Conservation (phyloP, 2,797 vertebrate genomes). For the Pygocentrus nattereri region DNA sequence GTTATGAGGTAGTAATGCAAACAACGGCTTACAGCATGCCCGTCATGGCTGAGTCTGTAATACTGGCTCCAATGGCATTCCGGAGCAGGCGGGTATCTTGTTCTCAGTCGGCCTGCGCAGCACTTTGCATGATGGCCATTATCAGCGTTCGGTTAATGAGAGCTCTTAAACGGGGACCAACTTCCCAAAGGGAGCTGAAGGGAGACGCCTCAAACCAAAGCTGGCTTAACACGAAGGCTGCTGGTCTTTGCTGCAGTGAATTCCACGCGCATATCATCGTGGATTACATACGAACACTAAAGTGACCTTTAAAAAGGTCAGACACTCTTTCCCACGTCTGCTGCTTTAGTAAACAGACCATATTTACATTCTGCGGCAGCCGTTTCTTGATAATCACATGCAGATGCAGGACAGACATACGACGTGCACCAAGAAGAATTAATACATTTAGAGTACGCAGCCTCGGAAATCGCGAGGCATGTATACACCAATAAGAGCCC, state of each 20-base stretch:
- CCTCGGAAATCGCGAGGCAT: not conserved
- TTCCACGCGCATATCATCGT: not conserved
- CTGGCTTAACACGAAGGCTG: not conserved
- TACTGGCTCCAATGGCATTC: conserved; percentile 59
- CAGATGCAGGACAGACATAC: not conserved
- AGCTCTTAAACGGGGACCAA: not conserved
- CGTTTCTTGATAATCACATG: not conserved
- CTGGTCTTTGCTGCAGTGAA: not conserved
- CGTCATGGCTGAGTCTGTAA: not conserved
- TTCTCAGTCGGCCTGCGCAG: conserved; percentile 62
- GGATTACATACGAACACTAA: not conserved
- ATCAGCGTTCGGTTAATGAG: not conserved
- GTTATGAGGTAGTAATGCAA: not conserved
- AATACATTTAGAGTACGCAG: not conserved
- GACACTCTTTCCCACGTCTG: not conserved
- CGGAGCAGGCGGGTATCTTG: conserved; percentile 52
- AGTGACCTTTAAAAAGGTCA: not conserved
- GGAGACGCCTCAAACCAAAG: not conserved
- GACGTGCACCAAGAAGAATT: not conserved
- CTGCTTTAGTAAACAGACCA: not conserved
- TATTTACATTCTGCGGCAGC: not conserved
- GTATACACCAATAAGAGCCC: not conserved
- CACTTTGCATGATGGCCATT: conserved; percentile 53
- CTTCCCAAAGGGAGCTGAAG: not conserved
- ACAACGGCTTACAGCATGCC: not conserved